A percentile compares a stretch with the other conserved stretches of the same genome.
phyloP scores from a whole-genome alignment of 1,140 invertebrate genomes.

The Drosophila seguyi region DNA sequence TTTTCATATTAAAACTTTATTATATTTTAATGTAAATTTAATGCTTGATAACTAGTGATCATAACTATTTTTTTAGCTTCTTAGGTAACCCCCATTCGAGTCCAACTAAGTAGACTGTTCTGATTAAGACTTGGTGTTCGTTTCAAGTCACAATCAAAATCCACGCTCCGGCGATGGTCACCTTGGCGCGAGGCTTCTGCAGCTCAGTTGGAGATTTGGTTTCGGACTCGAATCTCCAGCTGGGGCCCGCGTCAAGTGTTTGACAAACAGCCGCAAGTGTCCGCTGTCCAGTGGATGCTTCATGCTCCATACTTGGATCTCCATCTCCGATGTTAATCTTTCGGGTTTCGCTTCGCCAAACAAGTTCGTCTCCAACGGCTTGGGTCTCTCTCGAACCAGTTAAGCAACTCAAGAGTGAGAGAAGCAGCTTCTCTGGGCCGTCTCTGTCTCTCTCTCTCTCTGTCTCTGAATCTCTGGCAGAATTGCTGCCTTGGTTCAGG shows the following conservation, averaged over 20 bases:
- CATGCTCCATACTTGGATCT: constrained; percentile 42
- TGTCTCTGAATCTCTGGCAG: constrained; percentile 21
- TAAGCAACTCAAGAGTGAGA: constrained; percentile 17
- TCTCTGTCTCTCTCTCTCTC: constrained; percentile 8
- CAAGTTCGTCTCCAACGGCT: constrained; percentile 51
- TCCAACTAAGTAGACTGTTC: constrained; percentile 1
- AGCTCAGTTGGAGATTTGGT: background rate
- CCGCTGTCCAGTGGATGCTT: constrained; percentile 32
- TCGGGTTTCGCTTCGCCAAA: constrained; percentile 56
- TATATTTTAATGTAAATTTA: background rate
- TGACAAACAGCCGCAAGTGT: constrained; percentile 68
- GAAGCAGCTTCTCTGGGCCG: background rate
- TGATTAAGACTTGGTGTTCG: constrained; percentile 22
- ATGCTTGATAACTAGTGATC: no score
- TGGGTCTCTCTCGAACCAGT: constrained; percentile 53
- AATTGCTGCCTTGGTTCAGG: constrained; percentile 65
- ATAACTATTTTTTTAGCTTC: background rate
- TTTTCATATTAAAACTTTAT: background rate
- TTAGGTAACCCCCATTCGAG: constrained; percentile 23
- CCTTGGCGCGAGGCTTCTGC: constrained; percentile 55
- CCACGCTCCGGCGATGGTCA: constrained; percentile 59
- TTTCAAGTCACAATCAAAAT: constrained; percentile 17
- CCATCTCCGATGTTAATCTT: constrained; percentile 68
- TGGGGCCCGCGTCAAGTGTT: constrained; percentile 64
- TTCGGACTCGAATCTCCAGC: constrained; percentile 20